A percentile compares a stretch with the other conserved stretches of the same genome.
Conservation (phyloP, 2,888 invertebrate species). For the Xylophagus ater region DNA sequence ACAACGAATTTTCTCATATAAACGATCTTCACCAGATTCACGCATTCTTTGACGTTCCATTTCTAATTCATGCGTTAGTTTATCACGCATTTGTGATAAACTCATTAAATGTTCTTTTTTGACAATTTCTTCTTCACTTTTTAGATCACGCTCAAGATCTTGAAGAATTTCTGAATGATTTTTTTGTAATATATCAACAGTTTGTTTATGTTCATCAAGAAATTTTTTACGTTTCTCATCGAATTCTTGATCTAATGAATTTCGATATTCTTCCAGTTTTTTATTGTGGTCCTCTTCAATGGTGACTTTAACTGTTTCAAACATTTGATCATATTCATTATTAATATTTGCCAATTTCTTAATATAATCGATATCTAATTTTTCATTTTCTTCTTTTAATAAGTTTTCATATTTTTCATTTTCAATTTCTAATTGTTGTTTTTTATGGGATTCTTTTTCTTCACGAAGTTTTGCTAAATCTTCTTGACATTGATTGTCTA, state of each 20-base stretch:
- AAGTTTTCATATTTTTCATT: conserved; percentile 34
- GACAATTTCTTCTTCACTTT: conserved; percentile 52
- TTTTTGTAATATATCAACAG: conserved; percentile 33
- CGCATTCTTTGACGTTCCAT: conserved; percentile 38
- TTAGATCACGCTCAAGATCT: conserved; percentile 35
- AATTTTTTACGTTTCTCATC: conserved; percentile 43
- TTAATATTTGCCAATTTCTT: conserved; percentile 36
- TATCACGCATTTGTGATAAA: conserved; percentile 51
- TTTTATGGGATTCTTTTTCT: conserved; percentile 37
- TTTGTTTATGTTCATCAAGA: conserved; percentile 42
- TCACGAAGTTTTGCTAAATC: conserved; percentile 21
- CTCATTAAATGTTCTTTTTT: conserved; percentile 57
- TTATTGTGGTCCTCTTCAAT: conserved; percentile 40
- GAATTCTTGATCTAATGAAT: conserved; percentile 36
- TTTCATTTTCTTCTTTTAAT: conserved; percentile 29
- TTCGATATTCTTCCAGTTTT: conserved; percentile 35
- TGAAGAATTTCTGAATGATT: conserved; percentile 36
- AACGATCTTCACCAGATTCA: conserved; percentile 38
- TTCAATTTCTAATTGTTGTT: conserved; percentile 40
- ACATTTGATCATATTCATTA: conserved; percentile 32
- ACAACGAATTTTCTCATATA: conserved; percentile 54
- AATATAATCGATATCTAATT: conserved; percentile 28
- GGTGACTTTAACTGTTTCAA: conserved; percentile 41
- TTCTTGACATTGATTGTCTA: conserved; percentile 13
- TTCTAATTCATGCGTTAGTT: conserved; percentile 47